Evolutionary conservation across 2,113 vertebrate genomes (phyloP), one percentile per base, ranked within the genome.

Genomic region (Origma solitaria): DNA sequence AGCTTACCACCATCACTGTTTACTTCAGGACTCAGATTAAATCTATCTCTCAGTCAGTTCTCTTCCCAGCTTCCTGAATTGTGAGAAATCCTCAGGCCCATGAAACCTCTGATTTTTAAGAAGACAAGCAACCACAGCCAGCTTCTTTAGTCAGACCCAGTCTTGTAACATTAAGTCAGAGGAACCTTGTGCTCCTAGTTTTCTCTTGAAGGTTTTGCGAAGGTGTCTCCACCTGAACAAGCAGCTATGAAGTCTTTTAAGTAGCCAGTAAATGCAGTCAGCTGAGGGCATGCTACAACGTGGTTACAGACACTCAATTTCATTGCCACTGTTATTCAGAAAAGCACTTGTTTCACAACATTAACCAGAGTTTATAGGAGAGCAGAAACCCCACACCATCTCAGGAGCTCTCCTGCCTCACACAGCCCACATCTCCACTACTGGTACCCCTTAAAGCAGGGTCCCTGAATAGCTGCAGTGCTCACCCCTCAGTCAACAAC

Each of bases 401-500:
- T 28, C 75, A 71, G 66, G 56, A 45, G 45, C n/a, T 17, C n/a
- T 25, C 40, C n/a, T 25, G 38, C 20, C 27, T 15, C 53, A 24
- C 0, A 1, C 28, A 68, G 28, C 8, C 56, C 31, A 18, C 11
- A 4, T 21, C 16, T 25, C 35, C 50, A 25, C 7, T 35, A 6
- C 27, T 2, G 0, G 0, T 7, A 18, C 3, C 21, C 30, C 35
- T 20, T 13, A 65, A 38, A 38, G 45, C 45, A 16, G 18, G 4
- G 37, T 24, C 44, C 31, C 37, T 1, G 1, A 6, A 24, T 2
- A 33, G 31, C 40, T 40, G 17, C 18, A 15, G 15, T 4, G 44
- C 30, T 82, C 30, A 25, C 1, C 25, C 50, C 47, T 27, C n/a
- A 6, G 13, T 81, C 28, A 37, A 71, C 38, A 62, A 49, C 30